Evolutionary conservation across 2,113 vertebrate species (phyloP).

Genomic region (Rhineura floridana): DNA sequence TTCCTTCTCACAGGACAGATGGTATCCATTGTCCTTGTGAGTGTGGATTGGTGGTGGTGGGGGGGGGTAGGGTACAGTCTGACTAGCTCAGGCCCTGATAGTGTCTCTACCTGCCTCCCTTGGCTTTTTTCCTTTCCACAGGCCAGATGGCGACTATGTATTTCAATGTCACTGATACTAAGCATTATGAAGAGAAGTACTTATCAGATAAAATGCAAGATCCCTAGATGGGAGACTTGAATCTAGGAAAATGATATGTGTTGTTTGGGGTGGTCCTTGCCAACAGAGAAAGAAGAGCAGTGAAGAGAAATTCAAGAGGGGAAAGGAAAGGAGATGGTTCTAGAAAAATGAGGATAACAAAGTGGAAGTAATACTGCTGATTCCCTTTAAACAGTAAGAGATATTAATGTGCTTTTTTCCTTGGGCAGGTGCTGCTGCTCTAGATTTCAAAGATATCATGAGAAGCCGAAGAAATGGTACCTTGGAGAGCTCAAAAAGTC

Average conservation of each 20-base stretch:
- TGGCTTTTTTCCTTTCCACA: background rate
- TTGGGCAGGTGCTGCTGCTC: background rate
- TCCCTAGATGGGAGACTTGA: background rate
- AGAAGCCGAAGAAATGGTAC: constrained; percentile 54
- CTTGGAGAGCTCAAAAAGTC: constrained; percentile 64
- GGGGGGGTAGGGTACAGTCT: no score
- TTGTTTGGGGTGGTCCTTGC: background rate
- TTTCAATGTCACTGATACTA: background rate
- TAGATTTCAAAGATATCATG: constrained; percentile 44
- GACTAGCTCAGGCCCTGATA: no score
- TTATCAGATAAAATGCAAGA: background rate
- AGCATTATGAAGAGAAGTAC: background rate
- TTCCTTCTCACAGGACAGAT: no score
- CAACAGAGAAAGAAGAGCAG: background rate
- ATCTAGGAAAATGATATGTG: background rate
- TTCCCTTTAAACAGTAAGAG: background rate
- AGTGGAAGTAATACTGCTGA: no score
- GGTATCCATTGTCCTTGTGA: no score
- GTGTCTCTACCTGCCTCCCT: background rate
- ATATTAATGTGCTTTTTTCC: background rate
- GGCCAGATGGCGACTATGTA: background rate
- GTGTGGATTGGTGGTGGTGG: no score
- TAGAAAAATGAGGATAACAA: no score
- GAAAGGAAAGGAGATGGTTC: no score
- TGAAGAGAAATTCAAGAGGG: background rate